Percentiles rank a stretch among this genome's conserved stretches.
These are phyloP conservation scores for Monodelphis domestica DNA, from an alignment of 2,797 vertebrate genomes.

Conservation along the genomic window DNA sequence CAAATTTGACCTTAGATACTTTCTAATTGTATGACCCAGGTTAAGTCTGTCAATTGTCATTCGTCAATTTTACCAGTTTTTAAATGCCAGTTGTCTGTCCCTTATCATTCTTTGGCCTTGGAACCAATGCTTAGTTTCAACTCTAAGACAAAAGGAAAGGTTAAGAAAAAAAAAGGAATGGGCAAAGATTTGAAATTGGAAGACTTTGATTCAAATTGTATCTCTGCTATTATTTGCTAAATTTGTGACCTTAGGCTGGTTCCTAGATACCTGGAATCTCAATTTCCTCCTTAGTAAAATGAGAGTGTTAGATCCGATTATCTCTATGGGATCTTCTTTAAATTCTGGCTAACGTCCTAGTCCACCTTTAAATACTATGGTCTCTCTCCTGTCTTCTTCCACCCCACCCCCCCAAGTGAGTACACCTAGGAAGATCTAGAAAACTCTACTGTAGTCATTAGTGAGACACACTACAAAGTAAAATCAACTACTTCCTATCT, in stretches of 20 bases:
- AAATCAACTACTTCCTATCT: background rate
- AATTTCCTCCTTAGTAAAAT: background rate
- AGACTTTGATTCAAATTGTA: background rate
- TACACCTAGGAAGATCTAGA: background rate
- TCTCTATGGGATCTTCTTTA: background rate
- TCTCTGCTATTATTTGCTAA: background rate
- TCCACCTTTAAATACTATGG: background rate
- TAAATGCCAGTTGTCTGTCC: no score
- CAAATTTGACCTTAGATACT: no score
- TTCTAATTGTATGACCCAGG: no score
- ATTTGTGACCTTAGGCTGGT: background rate
- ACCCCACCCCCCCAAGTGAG: background rate
- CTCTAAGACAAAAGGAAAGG: no score
- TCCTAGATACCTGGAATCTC: background rate
- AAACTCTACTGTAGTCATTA: background rate
- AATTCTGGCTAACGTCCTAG: background rate
- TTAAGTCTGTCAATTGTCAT: no score
- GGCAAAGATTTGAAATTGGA: background rate
- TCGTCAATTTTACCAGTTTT: no score
- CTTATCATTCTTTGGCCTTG: no score
- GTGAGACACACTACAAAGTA: background rate
- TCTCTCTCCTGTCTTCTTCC: background rate
- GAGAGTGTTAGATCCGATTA: background rate
- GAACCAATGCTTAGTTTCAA: no score
- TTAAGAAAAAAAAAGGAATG: no score